Base-by-base conservation (phyloP, 2,113 vertebrate genomes). In the Seriola aureovittata region DNA sequence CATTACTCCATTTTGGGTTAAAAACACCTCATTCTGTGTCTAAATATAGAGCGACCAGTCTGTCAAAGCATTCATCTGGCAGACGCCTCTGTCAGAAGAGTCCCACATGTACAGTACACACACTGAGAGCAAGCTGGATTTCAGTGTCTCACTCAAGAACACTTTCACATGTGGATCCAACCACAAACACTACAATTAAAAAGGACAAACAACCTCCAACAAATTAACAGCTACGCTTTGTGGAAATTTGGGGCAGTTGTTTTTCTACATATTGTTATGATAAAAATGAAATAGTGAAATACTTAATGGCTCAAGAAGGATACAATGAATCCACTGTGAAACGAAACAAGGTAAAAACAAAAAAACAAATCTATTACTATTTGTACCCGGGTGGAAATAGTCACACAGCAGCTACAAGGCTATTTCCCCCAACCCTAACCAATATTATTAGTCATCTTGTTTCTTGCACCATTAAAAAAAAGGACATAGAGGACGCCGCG, bases 1-100 rank as follows among this genome's bases (percentile, higher is more conserved):
- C 52, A 25, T 19, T 71, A 44, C 46, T 54, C 44, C 50, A 58
- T 64, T 67, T 74, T 69, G 4, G n/a, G 78, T 19, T 36, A 79
- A 42, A 72, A 46, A 70, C 23, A 58, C 16, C 34, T 11, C 34
- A 36, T 64, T 68, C 50, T 63, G 57, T 12, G 25, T 54, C 74
- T 75, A 84, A 81, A 84, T 71, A 64, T 75, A 81, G 77, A 78
- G 16, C 54, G 1, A 25, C 23, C 40, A 36, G 34, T 32, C 71
- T 38, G n/a, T 81, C 70, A 71, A 14, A 21, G 16, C 7, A 8
- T 71, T 57, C 25, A 58, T 21, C 19, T 23, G 36, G 46, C 29
- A 72, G n/a, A 38, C 5, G 0, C 11, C 17, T 78, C 8, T 50
- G 50, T 64, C 23, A n/a, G 1, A 32, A 62, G 54, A 38, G 5